phyloP scores from a whole-genome alignment of 1,140 invertebrate genomes.

The Hyposmocoma kahamanoa region DNA sequence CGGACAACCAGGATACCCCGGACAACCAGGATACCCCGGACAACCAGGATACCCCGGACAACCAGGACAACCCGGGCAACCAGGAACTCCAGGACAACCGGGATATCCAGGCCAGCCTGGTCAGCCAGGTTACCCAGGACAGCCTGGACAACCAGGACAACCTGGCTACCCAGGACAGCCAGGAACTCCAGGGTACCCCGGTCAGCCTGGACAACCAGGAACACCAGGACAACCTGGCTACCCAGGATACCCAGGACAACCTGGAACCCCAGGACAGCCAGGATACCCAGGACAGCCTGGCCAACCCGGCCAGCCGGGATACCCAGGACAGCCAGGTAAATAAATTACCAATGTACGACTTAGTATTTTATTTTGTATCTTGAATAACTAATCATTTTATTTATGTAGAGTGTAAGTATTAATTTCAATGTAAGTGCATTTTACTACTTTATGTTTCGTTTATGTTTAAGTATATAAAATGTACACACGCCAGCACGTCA shows the following conservation, averaged over 20 bases:
- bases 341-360: too few relatives aligned
- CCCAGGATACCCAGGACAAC: slow-evolving; percentile 1
- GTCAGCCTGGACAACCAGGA: slow-evolving; percentile 7
- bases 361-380: too few relatives aligned
- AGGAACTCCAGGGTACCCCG: slow-evolving; percentile 12
- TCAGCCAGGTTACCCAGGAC: slow-evolving; percentile 3
- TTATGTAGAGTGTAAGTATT: too few relatives aligned
- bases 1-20: slow-evolving; percentile 4
- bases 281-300: slow-evolving; percentile 6
- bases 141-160: slow-evolving; percentile 10
- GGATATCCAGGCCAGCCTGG: slow-evolving; percentile 6
- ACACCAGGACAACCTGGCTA: slow-evolving; percentile 5
- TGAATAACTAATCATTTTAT: too few relatives aligned
- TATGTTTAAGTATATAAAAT: too few relatives aligned
- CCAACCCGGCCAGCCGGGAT: slow-evolving; percentile 8
- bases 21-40: slow-evolving; percentile 16
- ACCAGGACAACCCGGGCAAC: slow-evolving; percentile 14
- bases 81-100: slow-evolving; percentile 13
- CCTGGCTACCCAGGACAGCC: slow-evolving; percentile 10
- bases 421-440: too few relatives aligned
- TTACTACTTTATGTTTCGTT: too few relatives aligned
- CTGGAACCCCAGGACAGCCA: slow-evolving; percentile 6
- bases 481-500: too few relatives aligned
- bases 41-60: slow-evolving; percentile 16
- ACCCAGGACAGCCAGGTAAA: slow-evolving; percentile 7